phyloP scores from a whole-genome alignment of 2,888 invertebrate species.

The Cetonia aurata region DNA sequence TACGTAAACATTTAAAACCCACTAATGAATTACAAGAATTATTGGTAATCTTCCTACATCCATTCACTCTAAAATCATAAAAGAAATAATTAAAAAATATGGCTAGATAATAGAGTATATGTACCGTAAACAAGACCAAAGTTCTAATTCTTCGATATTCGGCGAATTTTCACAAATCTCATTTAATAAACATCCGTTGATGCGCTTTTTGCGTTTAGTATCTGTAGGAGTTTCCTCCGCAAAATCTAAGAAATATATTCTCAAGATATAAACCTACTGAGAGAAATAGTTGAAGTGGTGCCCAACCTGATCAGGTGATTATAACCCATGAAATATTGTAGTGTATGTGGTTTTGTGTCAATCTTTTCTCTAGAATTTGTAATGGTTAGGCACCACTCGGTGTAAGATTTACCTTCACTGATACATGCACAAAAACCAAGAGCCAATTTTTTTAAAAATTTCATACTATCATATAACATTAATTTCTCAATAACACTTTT shows the following conservation, averaged over 20 bases:
- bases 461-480: conserved; percentile 26
- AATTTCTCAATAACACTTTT: conserved; percentile 21
- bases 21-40: conserved; percentile 13
- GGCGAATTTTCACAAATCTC: conserved; percentile 30
- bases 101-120: neutral
- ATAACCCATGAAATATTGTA: too few relatives aligned
- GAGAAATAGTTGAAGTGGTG: too few relatives aligned
- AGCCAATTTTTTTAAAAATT: conserved; percentile 30
- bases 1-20: conserved; percentile 30
- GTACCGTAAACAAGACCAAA: conserved; percentile 35
- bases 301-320: too few relatives aligned
- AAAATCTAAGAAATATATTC: conserved; percentile 8
- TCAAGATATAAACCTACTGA: too few relatives aligned
- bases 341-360: too few relatives aligned
- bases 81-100: neutral
- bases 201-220: conserved; percentile 18
- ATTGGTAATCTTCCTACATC: conserved; percentile 25
- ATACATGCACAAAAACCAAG: conserved; percentile 39
- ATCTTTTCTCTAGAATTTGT: too few relatives aligned
- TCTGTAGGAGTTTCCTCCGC: conserved; percentile 9
- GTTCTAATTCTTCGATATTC: conserved; percentile 36
- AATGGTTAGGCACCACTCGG: too few relatives aligned
- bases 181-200: conserved; percentile 8
- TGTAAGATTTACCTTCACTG: conserved; percentile 8
- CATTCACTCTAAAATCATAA: conserved; percentile 20